A percentile compares a stretch with the other conserved stretches of the same genome.
These are phyloP conservation scores for Meriones psammophilus DNA, from an alignment of 2,797 vertebrate genomes.

Conservation along the genomic window DNA sequence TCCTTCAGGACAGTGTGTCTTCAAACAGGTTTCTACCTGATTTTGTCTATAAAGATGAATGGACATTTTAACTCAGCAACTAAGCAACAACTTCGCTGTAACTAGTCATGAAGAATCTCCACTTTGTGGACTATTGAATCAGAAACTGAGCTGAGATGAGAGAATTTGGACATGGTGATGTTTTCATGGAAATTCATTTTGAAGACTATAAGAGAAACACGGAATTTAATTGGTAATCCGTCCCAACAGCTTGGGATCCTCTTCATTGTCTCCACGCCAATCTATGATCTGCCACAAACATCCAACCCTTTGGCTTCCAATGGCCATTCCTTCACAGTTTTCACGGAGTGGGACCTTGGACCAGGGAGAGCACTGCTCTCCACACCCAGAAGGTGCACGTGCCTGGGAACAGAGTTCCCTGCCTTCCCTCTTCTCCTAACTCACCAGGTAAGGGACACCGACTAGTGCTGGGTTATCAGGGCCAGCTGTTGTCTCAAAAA, in stretches of 20 bases:
- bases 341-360: not conserved
- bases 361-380: not conserved
- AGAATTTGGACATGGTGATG: slow-evolving; percentile 23
- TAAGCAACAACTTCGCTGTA: slow-evolving; percentile 4
- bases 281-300: rapidly evolving
- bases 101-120: not conserved
- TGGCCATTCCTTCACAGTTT: not conserved
- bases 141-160: slow-evolving; percentile 33
- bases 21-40: slow-evolving; percentile 63
- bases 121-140: slow-evolving; percentile 17
- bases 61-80: slow-evolving; percentile 61
- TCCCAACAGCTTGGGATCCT: too few species aligned
- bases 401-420: not conserved
- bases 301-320: not conserved
- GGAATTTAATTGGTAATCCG: not conserved
- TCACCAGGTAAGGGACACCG: not conserved
- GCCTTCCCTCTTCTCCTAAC: not conserved
- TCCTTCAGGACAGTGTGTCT: slow-evolving; percentile 55
- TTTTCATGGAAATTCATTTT: slow-evolving; percentile 58
- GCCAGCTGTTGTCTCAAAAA: not conserved
- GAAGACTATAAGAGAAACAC: not conserved
- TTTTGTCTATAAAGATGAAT: slow-evolving; percentile 61
- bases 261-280: not conserved
- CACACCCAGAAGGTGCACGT: not conserved
- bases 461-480: not conserved